Base-by-base conservation (phyloP, 2,113 vertebrate species). In the Burhinus oedicnemus region DNA sequence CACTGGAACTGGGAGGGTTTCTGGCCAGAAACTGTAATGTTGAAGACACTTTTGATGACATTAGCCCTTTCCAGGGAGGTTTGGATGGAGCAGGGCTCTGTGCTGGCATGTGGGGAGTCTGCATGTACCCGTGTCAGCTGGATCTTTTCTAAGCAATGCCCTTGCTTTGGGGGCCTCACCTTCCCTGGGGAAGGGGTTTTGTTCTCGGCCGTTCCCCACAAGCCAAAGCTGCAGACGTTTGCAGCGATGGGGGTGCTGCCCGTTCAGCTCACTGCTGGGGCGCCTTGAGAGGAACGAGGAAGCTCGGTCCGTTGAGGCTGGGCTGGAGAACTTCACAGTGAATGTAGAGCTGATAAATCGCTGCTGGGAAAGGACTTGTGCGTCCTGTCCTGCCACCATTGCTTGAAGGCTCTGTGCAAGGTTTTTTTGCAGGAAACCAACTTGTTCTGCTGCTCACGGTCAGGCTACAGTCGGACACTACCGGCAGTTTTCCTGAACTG, bases 81-180 rank as follows among this genome's bases (percentile, higher is more conserved):
- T 27, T 69, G 84, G 22, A 45, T 38, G 42, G 71, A 16, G 30
- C 44, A 64, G 30, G n/a, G 72, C 36, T 83, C 38, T 42, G 42
- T 21, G 40, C 61, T 52, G 69, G 45, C 18, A 11, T 47, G 49
- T 10, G 15, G 22, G 34, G 49, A 25, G 8, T 27, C 20, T 36
- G 61, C 3, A 1, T 10, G 11, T 30, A 45, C 49, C 55, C 14
- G 1, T 5, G 23, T 19, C 51, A 55, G 22, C 36, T 4, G 2
- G 23, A 38, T 49, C 34, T 27, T 51, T 27, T 34, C 62, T 22
- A 61, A 57, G 36, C 16, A 6, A 20, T 21, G 6, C 30, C 58
- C 47, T 60, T 47, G 12, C 38, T 64, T 32, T 20, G 15, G 52
- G 30, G 45, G 34, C 51, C 26, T 77, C 44, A 16, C 20, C 32